phyloP scores from a whole-genome alignment of 2,888 invertebrate genomes.

The Brassicogethes aeneus region DNA sequence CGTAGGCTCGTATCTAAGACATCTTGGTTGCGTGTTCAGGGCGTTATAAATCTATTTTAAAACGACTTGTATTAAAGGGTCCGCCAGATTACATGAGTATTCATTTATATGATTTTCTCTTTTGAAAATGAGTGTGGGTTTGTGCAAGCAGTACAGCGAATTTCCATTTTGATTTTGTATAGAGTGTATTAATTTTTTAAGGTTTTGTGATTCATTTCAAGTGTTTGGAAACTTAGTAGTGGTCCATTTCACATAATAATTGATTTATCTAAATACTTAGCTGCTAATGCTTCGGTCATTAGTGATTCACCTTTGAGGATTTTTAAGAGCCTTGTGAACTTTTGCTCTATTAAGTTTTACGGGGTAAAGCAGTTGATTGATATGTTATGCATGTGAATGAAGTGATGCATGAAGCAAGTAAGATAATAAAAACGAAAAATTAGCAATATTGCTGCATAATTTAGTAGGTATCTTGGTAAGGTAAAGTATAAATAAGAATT shows the following conservation, averaged over 20 bases:
- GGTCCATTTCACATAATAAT: background rate
- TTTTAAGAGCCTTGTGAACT: too few species aligned
- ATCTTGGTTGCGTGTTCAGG: background rate
- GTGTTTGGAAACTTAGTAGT: background rate
- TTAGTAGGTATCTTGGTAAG: background rate
- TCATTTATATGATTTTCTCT: too few species aligned
- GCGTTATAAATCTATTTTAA: slow-evolving; percentile 1
- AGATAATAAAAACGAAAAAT: too few species aligned
- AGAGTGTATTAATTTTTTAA: background rate
- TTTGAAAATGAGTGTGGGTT: too few species aligned
- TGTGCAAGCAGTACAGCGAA: too few species aligned
- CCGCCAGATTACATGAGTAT: too few species aligned
- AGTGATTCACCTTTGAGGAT: background rate
- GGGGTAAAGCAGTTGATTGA: too few species aligned
- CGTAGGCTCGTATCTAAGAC: too few species aligned
- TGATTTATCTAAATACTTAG: slow-evolving; percentile 1
- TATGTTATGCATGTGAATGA: too few species aligned
- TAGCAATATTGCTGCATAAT: background rate
- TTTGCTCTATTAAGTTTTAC: too few species aligned
- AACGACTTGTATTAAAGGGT: background rate
- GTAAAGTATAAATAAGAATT: background rate
- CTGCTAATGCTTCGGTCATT: background rate
- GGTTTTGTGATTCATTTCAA: background rate
- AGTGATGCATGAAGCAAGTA: too few species aligned
- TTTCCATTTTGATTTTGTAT: too few species aligned